A percentile compares a stretch with the other conserved stretches of the same genome.
Evolutionary conservation across 2,113 vertebrate species (phyloP).

Genomic region (Chaetodon trifascialis): DNA sequence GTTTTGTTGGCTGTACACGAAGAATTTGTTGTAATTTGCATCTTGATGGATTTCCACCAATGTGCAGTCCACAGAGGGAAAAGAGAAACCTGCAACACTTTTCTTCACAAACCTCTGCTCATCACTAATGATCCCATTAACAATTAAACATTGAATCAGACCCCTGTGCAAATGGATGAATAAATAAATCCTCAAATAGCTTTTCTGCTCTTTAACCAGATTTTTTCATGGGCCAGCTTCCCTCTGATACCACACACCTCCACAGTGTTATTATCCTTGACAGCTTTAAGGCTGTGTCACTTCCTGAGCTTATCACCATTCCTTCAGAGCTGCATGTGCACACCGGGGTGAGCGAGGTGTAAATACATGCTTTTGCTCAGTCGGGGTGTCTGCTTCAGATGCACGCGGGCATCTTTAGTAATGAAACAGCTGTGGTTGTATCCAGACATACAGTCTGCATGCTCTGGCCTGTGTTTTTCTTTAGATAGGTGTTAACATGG

Average conservation of each 20-base stretch:
- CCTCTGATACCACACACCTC: conserved; percentile 25
- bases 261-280: conserved; percentile 31
- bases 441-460: neutral
- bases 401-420: neutral
- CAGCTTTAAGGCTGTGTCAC: conserved; percentile 18
- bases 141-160: conserved; percentile 5
- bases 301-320: conserved; percentile 20
- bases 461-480: neutral
- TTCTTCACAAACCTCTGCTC: neutral
- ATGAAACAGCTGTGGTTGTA: conserved; percentile 12
- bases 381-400: conserved; percentile 1
- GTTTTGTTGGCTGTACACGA: neutral
- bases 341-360: neutral
- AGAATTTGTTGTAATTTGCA: neutral
- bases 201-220: conserved; percentile 1
- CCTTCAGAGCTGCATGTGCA: conserved; percentile 3
- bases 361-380: conserved; percentile 24
- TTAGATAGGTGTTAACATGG: neutral
- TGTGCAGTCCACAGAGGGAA: too few relatives aligned
- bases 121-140: conserved; percentile 10
- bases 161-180: neutral
- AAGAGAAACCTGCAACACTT: neutral
- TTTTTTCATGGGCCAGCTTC: conserved; percentile 20
- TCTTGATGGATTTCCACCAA: neutral
- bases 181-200: conserved; percentile 13